Evolutionary conservation across 2,797 vertebrate genomes (phyloP).

Genomic region (Pseudochromis fuscus): DNA sequence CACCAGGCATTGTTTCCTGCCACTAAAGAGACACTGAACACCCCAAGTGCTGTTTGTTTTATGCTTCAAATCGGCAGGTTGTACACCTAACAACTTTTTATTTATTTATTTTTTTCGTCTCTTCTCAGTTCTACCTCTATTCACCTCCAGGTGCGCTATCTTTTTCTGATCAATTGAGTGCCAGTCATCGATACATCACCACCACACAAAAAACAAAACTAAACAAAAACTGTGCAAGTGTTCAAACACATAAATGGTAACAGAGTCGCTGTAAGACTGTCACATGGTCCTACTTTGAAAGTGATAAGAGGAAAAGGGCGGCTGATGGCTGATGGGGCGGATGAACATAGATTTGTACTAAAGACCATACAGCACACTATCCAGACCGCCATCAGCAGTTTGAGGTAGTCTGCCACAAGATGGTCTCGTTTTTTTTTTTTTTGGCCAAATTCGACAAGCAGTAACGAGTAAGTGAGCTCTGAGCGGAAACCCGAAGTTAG

Average conservation of each 20-base stretch:
- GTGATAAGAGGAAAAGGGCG: slow-evolving; percentile 24
- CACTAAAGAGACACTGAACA: slow-evolving; percentile 35
- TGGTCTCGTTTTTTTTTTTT: slow-evolving; percentile 34
- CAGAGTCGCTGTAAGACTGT: slow-evolving; percentile 41
- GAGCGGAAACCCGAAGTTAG: slow-evolving; percentile 49
- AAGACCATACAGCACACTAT: slow-evolving; percentile 20
- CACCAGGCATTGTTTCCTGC: slow-evolving; percentile 30
- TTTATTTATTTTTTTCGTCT: no score
- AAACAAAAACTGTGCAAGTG: slow-evolving; percentile 37
- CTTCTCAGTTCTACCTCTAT: slow-evolving; percentile 3
- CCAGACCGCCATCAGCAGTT: slow-evolving; percentile 38
- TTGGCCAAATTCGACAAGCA: slow-evolving; percentile 33
- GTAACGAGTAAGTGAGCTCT: slow-evolving; percentile 32
- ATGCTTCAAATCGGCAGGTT: slow-evolving; percentile 33
- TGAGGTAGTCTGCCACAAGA: slow-evolving; percentile 51
- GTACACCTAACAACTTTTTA: slow-evolving; percentile 23
- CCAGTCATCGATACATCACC: slow-evolving; percentile 38
- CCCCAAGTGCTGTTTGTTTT: slow-evolving; percentile 29
- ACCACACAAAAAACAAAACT: slow-evolving; percentile 17
- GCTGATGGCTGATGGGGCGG: slow-evolving; percentile 6
- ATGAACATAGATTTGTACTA: slow-evolving; percentile 10
- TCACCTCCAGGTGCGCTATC: slow-evolving; percentile 12
- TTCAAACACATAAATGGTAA: slow-evolving; percentile 42
- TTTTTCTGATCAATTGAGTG: slow-evolving; percentile 28
- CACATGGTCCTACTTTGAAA: slow-evolving; percentile 35